Percentiles rank a stretch among this genome's conserved stretches.
Conservation (phyloP, 2,888 invertebrate species). For the Sicus ferrugineus region DNA sequence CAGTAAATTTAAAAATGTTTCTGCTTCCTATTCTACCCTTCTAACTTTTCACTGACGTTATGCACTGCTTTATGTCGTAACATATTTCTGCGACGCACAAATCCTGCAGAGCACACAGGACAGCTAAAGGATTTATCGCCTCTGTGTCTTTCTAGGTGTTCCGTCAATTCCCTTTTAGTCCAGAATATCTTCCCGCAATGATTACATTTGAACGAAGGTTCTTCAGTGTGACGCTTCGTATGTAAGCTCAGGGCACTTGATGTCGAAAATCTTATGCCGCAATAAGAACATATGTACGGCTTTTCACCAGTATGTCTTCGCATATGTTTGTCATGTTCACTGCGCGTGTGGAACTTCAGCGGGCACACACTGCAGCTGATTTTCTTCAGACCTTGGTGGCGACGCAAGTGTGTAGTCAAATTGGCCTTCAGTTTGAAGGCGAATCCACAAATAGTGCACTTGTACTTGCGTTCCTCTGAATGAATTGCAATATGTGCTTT, state of each 20-base stretch:
- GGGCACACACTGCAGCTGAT: background rate
- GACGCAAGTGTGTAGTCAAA: background rate
- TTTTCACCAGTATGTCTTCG: background rate
- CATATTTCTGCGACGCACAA: background rate
- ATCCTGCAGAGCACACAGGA: background rate
- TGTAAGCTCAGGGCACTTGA: background rate
- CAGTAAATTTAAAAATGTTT: too few species aligned
- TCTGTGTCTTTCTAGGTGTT: background rate
- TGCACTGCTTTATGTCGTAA: background rate
- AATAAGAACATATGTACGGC: constrained; percentile 1
- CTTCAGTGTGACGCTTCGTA: background rate
- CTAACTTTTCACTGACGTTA: background rate
- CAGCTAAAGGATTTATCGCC: constrained; percentile 4
- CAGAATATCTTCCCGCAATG: background rate
- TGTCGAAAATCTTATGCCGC: background rate
- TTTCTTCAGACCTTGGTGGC: background rate
- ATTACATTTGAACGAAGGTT: background rate
- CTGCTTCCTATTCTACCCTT: too few species aligned
- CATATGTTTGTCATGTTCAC: background rate
- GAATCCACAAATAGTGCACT: constrained; percentile 1
- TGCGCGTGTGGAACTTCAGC: background rate
- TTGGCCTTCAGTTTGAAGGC: background rate
- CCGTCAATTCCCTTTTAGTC: background rate
- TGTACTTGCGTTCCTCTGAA: background rate
- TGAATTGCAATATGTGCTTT: background rate